phyloP scores from a whole-genome alignment of 2,113 vertebrate genomes.

The Cacatua alba region DNA sequence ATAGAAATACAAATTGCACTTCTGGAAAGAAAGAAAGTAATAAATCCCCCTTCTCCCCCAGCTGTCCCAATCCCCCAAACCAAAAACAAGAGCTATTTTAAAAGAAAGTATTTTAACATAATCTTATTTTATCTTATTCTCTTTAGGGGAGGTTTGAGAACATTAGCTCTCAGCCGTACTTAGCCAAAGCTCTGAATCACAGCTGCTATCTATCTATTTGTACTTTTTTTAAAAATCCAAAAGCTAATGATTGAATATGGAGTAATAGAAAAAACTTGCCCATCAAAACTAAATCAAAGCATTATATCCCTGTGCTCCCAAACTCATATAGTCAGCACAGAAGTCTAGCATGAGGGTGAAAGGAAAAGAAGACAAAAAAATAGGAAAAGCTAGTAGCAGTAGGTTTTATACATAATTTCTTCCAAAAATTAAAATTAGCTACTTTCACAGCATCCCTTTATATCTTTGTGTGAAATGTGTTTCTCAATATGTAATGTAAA shows the following conservation, averaged over 20 bases:
- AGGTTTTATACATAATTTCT: background rate
- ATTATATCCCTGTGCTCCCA: background rate
- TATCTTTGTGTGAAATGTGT: background rate
- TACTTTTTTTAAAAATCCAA: background rate
- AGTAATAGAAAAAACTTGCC: background rate
- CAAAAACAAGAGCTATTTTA: background rate
- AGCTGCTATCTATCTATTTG: background rate
- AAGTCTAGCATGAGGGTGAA: background rate
- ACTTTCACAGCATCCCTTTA: background rate
- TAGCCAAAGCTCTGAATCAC: background rate
- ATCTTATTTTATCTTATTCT: background rate
- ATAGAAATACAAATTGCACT: background rate
- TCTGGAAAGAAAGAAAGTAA: background rate
- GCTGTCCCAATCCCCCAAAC: background rate
- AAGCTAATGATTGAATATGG: background rate
- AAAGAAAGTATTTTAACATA: background rate
- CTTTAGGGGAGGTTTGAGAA: background rate
- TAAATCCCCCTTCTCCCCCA: rapidly evolving
- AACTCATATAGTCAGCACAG: background rate
- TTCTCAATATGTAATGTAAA: background rate
- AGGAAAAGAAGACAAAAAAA: background rate
- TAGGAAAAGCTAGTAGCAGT: background rate
- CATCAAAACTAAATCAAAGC: background rate
- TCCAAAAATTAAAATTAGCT: background rate
- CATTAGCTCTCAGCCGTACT: background rate